Evolutionary conservation across 1,140 invertebrate genomes (phyloP).

Genomic region (Neodiprion fabricii): DNA sequence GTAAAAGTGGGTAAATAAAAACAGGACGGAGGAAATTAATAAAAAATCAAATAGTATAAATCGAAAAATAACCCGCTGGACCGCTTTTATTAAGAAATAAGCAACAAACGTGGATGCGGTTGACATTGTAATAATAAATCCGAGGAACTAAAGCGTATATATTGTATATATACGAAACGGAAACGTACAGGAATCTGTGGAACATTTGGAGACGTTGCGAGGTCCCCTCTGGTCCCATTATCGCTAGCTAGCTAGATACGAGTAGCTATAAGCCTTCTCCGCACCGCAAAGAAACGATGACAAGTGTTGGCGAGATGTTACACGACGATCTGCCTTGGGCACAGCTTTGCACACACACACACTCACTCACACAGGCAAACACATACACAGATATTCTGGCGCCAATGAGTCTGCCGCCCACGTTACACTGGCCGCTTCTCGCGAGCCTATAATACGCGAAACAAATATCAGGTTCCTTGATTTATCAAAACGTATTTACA

Average conservation of each 20-base stretch:
- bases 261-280: background rate
- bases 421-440: background rate
- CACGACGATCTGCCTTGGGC: background rate
- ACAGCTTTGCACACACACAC: background rate
- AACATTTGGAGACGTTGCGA: background rate
- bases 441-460: background rate
- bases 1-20: too few relatives aligned
- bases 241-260: background rate
- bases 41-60: too few relatives aligned
- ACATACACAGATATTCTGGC: background rate
- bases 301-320: background rate
- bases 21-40: too few relatives aligned
- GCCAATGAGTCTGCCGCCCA: conserved; percentile 4
- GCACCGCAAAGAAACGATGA: background rate
- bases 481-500: background rate
- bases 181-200: conserved; percentile 4
- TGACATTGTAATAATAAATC: too few relatives aligned
- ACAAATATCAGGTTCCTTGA: background rate
- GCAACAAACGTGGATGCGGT: too few relatives aligned
- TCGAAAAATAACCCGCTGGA: too few relatives aligned
- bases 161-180: background rate
- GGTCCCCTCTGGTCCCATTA: background rate
- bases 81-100: too few relatives aligned
- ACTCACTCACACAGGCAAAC: too few relatives aligned
- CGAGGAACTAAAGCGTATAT: too few relatives aligned